Base-by-base conservation (phyloP, 2,888 invertebrate genomes). In the Morpho helenor region DNA sequence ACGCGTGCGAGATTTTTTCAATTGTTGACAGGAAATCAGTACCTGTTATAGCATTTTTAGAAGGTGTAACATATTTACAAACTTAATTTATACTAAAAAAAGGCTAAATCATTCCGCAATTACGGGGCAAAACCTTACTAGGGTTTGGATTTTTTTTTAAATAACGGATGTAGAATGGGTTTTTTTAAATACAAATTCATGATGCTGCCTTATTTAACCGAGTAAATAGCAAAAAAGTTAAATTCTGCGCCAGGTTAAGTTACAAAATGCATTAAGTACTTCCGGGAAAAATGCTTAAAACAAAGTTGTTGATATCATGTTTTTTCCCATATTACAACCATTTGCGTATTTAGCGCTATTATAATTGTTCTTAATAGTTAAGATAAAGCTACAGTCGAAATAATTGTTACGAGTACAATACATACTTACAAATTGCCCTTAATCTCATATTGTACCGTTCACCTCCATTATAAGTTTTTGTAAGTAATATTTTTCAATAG, bases 141-240 rank as follows among this genome's bases (percentile, higher is more conserved):
- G 52, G 56, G 62, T 66, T 59, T 54, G 48, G 45, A 60, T 56
- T 68, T 67, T 66, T 65, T 62, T 63, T 63, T 57, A 63, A 63
- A 65, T 66, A 57, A 61, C 67, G 70, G 70, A 70, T 66, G 59
- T 59, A 31, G 63, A 66, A 60, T 69, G 69, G 68, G 68, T 67
- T 71, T 72, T 72, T 68, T 63, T 57, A 61, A 57, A 63, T 49
- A 62, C 60, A 65, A 53, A 52, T 56, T 57, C 60, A 50, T 57
- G 55, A 56, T 60, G 53, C 56, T 46, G 60, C 53, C 57, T 59
- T 58, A 59, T 62, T 58, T 60, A 60, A 60, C 45, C 53, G 43
- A 59, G 60, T 63, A 53, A 66, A 64, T 66, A 63, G 65, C 62
- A 65, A 62, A 66, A 65, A 57, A 50, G 52, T 60, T 54, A 64